Conservation (phyloP, 2,888 invertebrate species). For the Hedychridium roseum region DNA sequence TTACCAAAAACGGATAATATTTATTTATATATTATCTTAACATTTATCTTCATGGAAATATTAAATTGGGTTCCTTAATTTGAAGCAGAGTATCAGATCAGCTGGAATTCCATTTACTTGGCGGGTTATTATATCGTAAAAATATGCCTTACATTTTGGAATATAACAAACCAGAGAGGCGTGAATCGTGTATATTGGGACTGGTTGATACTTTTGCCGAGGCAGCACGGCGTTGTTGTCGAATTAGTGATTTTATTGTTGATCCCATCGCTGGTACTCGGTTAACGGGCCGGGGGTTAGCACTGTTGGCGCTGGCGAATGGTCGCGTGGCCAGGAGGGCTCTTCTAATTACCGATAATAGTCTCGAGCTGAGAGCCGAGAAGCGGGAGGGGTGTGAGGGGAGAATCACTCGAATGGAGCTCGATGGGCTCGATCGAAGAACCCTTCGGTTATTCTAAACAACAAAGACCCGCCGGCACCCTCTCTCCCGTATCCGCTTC, state of each 20-base stretch:
- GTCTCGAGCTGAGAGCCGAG: slow-evolving; percentile 39
- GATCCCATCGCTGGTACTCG: neutral
- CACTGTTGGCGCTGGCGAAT: slow-evolving; percentile 21
- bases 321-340: slow-evolving; percentile 61
- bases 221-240: neutral
- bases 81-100: no score
- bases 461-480: slow-evolving; percentile 59
- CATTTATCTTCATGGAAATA: no score
- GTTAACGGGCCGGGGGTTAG: no score
- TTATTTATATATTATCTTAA: no score
- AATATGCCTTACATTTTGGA: no score
- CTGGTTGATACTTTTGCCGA: no score
- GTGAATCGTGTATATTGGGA: no score
- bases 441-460: slow-evolving; percentile 60
- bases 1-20: neutral
- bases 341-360: slow-evolving; percentile 61
- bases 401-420: slow-evolving; percentile 5
- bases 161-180: no score
- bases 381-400: slow-evolving; percentile 24
- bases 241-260: neutral
- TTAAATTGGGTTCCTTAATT: no score
- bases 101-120: no score
- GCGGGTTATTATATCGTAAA: no score
- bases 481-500: slow-evolving; percentile 49
- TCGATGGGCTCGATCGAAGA: slow-evolving; percentile 46